Conservation (phyloP, 2,797 vertebrate species). For the Acrossocheilus wenchowensis region DNA sequence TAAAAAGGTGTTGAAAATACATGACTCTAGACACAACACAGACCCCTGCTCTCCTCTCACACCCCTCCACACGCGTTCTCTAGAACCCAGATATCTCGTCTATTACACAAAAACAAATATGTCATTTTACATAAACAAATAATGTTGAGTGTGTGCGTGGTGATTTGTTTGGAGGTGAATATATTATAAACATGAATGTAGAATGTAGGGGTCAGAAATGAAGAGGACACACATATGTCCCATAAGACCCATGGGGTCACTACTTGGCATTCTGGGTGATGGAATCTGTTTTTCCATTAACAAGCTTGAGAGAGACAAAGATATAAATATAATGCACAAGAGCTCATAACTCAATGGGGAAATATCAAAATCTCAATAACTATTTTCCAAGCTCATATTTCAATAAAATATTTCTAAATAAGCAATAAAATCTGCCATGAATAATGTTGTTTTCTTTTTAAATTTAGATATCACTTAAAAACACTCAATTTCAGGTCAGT, state of each 20-base stretch:
- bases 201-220: conserved; percentile 2
- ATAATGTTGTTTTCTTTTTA: conserved; percentile 11
- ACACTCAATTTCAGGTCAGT: neutral
- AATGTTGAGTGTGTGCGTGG: neutral
- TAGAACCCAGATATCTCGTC: neutral
- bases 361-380: neutral
- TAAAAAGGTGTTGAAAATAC: conserved; percentile 49
- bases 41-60: too few relatives aligned
- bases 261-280: neutral
- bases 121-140: conserved; percentile 47
- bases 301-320: neutral
- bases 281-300: neutral
- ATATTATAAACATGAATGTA: conserved; percentile 27
- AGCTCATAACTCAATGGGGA: neutral
- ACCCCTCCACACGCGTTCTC: neutral
- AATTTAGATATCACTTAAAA: neutral
- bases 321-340: neutral
- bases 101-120: conserved; percentile 21
- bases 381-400: neutral
- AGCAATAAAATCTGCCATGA: neutral
- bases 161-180: conserved; percentile 46
- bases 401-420: neutral
- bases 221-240: neutral
- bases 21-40: conserved; percentile 31
- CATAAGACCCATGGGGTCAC: neutral